Evolutionary conservation across 2,113 vertebrate genomes (phyloP), one percentile per base, ranked within the genome.

Genomic region (Lepus americanus): DNA sequence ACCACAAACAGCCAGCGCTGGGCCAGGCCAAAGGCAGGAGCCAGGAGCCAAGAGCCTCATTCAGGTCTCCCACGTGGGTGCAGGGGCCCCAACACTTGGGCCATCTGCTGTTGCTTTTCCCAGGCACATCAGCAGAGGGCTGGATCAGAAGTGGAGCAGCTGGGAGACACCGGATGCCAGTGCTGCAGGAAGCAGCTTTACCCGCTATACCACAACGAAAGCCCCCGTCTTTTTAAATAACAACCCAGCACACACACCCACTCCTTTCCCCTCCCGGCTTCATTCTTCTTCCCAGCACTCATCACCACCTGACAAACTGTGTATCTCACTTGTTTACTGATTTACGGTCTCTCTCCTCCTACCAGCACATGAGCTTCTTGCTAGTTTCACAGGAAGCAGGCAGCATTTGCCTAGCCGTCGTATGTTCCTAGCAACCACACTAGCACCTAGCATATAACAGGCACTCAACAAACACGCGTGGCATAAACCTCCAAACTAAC

Each of bases 261-360:
- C 3, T 1, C 44, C 9, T 10, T 1, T 25, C 80, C 72, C 44
- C 17, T 33, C 77, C 51, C 81, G 39, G 63, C 89, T 93, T 80
- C 76, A 63, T 27, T 89, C 92, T 61, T 61, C 70, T 72, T 91
- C 51, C 67, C 31, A 59, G 33, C 33, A 16, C 33, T 87, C 66
- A 72, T 33, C 77, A 53, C 87, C 90, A 79, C 73, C 81, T 73
- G n/a, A 94, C 77, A 73, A 80, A 80, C 93, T 94, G 49, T 55
- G 12, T 73, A 67, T 55, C 94, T 72, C 77, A 92, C 76, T 94
- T 78, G 72, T 81, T 92, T 64, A 78, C 81, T 96, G 79, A 89
- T 74, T 61, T 89, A 33, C 85, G 31, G 12, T 74, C 74, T 70
- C 55, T 87, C 78, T 96, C 69, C 67, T 92, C 51, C 61, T 3